These are phyloP conservation scores for Pandemis heparana DNA, from an alignment of 2,888 invertebrate genomes.

Conservation along the genomic window DNA sequence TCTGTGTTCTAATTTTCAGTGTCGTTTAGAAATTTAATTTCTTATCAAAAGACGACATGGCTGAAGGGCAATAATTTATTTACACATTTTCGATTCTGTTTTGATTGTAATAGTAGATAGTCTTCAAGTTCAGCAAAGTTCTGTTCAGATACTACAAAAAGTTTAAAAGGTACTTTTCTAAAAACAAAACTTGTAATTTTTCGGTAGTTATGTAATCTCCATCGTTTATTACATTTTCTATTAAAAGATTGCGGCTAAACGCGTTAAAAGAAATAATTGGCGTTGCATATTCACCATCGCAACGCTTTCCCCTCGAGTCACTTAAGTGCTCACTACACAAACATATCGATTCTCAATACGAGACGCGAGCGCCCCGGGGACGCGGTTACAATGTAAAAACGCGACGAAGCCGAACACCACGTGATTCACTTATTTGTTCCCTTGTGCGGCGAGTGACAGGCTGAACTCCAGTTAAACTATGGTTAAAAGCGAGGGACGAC, in stretches of 20 bases:
- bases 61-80: no score
- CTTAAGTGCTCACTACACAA: constrained; percentile 82
- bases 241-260: constrained; percentile 53
- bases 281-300: constrained; percentile 78
- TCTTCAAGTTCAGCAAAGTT: no score
- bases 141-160: not conserved
- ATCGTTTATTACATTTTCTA: constrained; percentile 1
- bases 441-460: constrained; percentile 61
- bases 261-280: constrained; percentile 56
- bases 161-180: not conserved
- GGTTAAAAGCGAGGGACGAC: constrained; percentile 69
- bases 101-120: no score
- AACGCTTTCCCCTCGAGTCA: constrained; percentile 79
- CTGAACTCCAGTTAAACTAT: constrained; percentile 71
- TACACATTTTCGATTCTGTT: no score
- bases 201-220: not conserved
- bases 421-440: constrained; percentile 77
- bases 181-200: not conserved
- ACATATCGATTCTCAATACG: constrained; percentile 82
- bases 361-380: constrained; percentile 74
- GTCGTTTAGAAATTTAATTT: no score
- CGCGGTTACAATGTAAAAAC: constrained; percentile 78
- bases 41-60: no score
- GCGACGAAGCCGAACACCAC: constrained; percentile 69
- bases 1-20: no score